Evolutionary conservation across 2,888 invertebrate genomes (phyloP).

Genomic region (Chalcis sispes): DNA sequence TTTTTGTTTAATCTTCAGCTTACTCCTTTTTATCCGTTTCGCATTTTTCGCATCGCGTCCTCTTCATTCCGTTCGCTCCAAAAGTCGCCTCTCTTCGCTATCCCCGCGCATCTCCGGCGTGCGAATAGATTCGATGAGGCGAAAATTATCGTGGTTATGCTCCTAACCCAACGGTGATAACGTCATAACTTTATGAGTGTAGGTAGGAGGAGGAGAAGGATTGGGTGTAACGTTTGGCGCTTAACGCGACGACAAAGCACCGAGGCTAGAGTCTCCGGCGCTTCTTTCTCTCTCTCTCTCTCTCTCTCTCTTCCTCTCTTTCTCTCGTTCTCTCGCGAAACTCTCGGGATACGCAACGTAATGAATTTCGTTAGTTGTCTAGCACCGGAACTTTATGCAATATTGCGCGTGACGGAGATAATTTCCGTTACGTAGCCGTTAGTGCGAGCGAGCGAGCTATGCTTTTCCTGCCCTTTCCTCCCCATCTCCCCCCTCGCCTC

Average conservation of each 20-base stretch:
- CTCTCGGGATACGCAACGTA: slow-evolving; percentile 51
- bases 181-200: slow-evolving; percentile 46
- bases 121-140: slow-evolving; percentile 47
- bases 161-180: slow-evolving; percentile 30
- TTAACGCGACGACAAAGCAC: slow-evolving; percentile 3
- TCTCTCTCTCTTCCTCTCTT: too few species aligned
- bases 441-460: neutral
- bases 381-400: slow-evolving; percentile 49
- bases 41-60: too few species aligned
- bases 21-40: too few species aligned
- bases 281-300: too few species aligned
- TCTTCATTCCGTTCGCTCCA: too few species aligned
- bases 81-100: too few species aligned
- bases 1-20: too few species aligned
- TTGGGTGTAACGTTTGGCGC: slow-evolving; percentile 37
- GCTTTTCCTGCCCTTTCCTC: neutral
- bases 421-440: slow-evolving; percentile 43
- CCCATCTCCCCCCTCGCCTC: neutral
- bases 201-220: neutral
- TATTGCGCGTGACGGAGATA: slow-evolving; percentile 48
- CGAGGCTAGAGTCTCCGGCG: too few species aligned
- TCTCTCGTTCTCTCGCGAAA: too few species aligned
- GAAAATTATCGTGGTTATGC: slow-evolving; percentile 39
- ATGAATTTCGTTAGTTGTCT: slow-evolving; percentile 58
- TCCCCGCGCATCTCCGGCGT: too few species aligned